A percentile compares a stretch with the other conserved stretches of the same genome.
Conservation (phyloP, 2,113 vertebrate species). For the Coracopsis vasa region DNA sequence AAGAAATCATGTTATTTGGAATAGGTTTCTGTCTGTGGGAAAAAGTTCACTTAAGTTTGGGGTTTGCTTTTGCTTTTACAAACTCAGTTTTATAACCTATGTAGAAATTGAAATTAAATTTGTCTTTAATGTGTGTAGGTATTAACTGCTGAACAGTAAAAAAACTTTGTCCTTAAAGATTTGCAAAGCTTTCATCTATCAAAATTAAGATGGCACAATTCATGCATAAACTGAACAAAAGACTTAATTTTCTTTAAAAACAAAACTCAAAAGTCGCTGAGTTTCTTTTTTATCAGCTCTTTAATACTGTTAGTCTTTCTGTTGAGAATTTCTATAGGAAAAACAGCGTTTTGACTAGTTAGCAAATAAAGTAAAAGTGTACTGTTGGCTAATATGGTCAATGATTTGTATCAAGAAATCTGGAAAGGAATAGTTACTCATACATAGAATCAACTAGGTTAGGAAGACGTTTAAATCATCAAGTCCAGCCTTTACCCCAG, state of each 20-base stretch:
- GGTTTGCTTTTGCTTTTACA: background rate
- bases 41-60: background rate
- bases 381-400: background rate
- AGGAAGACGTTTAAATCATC: background rate
- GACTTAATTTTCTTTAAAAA: background rate
- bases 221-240: background rate
- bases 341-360: background rate
- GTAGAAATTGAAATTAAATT: background rate
- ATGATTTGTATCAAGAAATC: background rate
- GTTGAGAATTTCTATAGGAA: background rate
- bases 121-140: background rate
- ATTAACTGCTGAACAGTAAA: background rate
- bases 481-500: background rate
- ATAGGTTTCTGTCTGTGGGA: background rate
- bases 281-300: background rate
- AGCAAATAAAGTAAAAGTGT: background rate
- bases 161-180: background rate
- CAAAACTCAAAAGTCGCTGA: background rate
- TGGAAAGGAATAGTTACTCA: background rate
- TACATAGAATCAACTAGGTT: background rate
- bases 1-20: background rate
- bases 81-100: background rate
- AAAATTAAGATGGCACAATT: background rate
- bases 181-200: background rate
- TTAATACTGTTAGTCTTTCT: background rate